A percentile compares a stretch with the other conserved stretches of the same genome.
Conservation (phyloP, 1,140 invertebrate species). For the Gyrodactylus salaris region DNA sequence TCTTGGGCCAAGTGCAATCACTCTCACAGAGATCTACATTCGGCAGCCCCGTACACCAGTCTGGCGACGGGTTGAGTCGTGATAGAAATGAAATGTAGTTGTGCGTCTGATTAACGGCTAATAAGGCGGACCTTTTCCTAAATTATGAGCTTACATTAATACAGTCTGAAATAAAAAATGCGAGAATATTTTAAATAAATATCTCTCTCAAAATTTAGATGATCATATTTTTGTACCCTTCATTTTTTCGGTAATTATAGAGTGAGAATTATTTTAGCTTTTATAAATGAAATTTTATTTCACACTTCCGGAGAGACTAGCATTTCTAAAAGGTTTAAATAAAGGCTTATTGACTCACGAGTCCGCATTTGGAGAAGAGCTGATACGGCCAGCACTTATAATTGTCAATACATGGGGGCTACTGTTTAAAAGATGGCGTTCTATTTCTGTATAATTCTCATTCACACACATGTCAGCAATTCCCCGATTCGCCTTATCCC, state of each 20-base stretch:
- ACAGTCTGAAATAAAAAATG: too few species aligned
- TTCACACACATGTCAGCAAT: not conserved
- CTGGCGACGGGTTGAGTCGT: conserved; percentile 48
- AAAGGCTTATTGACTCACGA: not conserved
- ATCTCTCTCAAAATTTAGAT: too few species aligned
- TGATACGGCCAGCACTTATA: not conserved
- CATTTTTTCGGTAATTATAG: too few species aligned
- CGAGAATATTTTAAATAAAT: too few species aligned
- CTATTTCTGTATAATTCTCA: not conserved
- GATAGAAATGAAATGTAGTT: conserved; percentile 53
- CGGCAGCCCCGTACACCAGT: conserved; percentile 55
- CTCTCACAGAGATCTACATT: conserved; percentile 46
- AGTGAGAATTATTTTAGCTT: too few species aligned
- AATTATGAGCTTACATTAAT: too few species aligned
- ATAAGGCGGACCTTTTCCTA: not conserved
- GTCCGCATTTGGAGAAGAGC: not conserved
- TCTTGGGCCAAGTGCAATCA: conserved; percentile 51
- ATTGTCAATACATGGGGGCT: not conserved
- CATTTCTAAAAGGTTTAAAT: too few species aligned
- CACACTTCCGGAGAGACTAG: too few species aligned
- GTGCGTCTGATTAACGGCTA: conserved; percentile 23
- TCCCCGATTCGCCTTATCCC: not conserved
- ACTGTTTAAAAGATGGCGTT: not conserved
- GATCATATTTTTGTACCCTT: too few species aligned
- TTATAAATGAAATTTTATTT: too few species aligned